A percentile compares a stretch with the other conserved stretches of the same genome.
These are phyloP conservation scores for Pteropus alecto DNA, from an alignment of 2,113 vertebrate species.

Conservation along the genomic window DNA sequence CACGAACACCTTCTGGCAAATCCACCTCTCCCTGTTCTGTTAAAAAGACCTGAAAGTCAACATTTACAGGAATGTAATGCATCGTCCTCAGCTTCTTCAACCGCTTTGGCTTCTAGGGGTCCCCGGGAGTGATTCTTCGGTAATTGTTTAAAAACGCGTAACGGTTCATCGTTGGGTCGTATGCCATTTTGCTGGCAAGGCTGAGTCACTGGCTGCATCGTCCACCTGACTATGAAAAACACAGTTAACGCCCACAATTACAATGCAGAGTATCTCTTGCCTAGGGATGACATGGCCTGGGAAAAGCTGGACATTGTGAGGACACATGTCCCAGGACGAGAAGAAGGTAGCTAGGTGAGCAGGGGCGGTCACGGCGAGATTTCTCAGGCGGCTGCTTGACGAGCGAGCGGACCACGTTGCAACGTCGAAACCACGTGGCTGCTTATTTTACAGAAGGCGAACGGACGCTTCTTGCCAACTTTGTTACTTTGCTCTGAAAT, in stretches of 20 bases:
- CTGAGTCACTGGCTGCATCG: rapidly evolving
- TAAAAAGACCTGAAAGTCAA: no score
- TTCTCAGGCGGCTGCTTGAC: not conserved
- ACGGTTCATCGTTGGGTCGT: not conserved
- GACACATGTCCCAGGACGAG: rapidly evolving
- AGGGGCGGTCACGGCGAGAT: rapidly evolving
- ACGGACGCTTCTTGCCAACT: not conserved
- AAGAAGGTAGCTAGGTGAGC: rapidly evolving
- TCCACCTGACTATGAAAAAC: not conserved
- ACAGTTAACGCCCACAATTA: rapidly evolving
- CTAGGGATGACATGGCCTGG: rapidly evolving
- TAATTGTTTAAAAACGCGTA: not conserved
- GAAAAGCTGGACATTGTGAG: not conserved
- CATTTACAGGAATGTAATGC: not conserved
- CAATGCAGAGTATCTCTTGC: rapidly evolving
- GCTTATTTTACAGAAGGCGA: not conserved
- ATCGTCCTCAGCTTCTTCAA: not conserved
- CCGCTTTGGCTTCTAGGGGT: not conserved
- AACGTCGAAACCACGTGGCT: no score
- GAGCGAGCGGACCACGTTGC: rapidly evolving
- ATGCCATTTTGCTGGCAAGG: rapidly evolving
- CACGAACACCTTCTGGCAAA: not conserved
- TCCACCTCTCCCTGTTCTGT: no score
- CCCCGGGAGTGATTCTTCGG: no score
- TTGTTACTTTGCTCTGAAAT: not conserved